Evolutionary conservation across 53 echinoderm and acorn worm genomes (phyloP).

Genomic region (Holothuria scabra): DNA sequence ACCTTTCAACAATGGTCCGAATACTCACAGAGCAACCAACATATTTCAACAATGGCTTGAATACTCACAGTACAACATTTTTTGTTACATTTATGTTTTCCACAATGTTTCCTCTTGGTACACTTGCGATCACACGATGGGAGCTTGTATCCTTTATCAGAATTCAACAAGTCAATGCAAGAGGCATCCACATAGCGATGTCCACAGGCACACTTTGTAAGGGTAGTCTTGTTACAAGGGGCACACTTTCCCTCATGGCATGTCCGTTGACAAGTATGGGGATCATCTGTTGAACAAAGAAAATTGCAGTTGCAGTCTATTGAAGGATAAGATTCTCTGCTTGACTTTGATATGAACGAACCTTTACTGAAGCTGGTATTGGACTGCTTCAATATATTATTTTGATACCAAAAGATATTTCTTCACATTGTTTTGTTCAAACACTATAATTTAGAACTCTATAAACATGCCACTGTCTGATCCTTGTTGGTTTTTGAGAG

Average conservation of each 20-base stretch:
- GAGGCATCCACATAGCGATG: constrained; percentile 83
- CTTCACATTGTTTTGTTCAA: too few relatives aligned
- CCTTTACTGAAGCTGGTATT: too few relatives aligned
- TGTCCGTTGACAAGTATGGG: constrained; percentile 70
- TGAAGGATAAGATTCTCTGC: too few relatives aligned
- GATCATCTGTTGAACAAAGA: constrained; percentile 58
- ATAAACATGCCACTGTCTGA: too few relatives aligned
- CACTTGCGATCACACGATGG: constrained; percentile 82
- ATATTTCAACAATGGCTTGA: not conserved
- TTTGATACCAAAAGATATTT: too few relatives aligned
- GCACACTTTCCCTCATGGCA: constrained; percentile 85
- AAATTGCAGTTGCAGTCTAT: not conserved
- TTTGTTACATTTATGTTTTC: constrained; percentile 85
- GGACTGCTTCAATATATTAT: too few relatives aligned
- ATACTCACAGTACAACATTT: constrained; percentile 88
- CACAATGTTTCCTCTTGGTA: constrained; percentile 84
- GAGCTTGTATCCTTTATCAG: constrained; percentile 12
- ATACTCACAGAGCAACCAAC: too few relatives aligned
- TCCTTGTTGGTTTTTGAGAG: too few relatives aligned
- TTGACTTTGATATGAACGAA: too few relatives aligned
- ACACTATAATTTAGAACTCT: too few relatives aligned
- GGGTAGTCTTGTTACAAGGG: constrained; percentile 70
- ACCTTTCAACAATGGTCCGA: too few relatives aligned
- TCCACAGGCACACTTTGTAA: constrained; percentile 87
- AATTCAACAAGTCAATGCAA: constrained; percentile 64